phyloP scores from a whole-genome alignment of 2,888 invertebrate species.

The Capitulum mitella region DNA sequence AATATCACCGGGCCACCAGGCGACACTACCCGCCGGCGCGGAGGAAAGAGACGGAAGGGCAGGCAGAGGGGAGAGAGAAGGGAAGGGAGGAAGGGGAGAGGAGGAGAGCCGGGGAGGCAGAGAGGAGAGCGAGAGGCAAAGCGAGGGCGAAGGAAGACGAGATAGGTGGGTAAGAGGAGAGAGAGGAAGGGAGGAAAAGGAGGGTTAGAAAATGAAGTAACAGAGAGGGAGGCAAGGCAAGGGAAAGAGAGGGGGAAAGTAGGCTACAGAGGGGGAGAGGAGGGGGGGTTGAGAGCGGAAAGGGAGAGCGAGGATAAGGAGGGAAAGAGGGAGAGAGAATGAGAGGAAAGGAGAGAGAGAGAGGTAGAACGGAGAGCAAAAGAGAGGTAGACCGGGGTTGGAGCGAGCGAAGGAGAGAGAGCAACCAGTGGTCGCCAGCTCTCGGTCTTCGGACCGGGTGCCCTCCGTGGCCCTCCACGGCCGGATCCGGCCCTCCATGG shows the following conservation, averaged over 20 bases:
- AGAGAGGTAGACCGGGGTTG: neutral
- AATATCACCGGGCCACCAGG: no score
- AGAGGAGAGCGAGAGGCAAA: neutral
- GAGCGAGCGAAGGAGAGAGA: neutral
- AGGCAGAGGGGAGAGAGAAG: neutral
- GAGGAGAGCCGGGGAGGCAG: neutral
- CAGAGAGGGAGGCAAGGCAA: neutral
- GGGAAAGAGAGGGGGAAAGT: conserved; percentile 8
- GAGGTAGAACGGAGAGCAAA: neutral
- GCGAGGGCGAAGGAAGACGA: conserved; percentile 2
- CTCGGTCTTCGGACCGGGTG: no score
- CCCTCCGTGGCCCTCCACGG: no score
- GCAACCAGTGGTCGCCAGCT: neutral
- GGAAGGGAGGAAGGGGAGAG: neutral
- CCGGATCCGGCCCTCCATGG: no score
- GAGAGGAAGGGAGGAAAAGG: neutral
- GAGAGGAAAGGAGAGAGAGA: neutral
- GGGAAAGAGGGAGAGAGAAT: neutral
- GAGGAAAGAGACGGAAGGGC: neutral
- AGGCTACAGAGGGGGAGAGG: neutral
- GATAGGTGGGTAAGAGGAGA: neutral
- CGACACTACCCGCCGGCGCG: no score
- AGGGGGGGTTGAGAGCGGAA: neutral
- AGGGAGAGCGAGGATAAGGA: neutral
- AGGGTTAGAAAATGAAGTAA: neutral